Evolutionary conservation across 2,888 invertebrate species (phyloP).

Genomic region (Clivina fossor): DNA sequence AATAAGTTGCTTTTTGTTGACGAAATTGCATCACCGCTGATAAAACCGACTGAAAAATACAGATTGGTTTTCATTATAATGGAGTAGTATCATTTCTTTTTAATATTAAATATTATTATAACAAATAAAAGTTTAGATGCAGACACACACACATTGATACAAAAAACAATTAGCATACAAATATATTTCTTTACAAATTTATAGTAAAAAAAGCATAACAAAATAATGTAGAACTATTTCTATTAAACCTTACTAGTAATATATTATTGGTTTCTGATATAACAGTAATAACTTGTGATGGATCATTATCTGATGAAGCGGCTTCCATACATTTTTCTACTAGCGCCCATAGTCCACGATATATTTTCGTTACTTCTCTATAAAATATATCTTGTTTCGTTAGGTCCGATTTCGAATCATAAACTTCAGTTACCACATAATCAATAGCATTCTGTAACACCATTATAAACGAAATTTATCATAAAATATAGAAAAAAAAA

Average conservation of each 20-base stretch:
- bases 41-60: constrained; percentile 58
- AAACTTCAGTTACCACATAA: constrained; percentile 54
- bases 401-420: constrained; percentile 56
- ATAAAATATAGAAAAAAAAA: neutral
- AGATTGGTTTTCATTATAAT: constrained; percentile 32
- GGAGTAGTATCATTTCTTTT: too few species aligned
- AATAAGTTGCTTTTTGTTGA: constrained; percentile 59
- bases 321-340: constrained; percentile 62
- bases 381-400: constrained; percentile 75
- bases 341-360: constrained; percentile 66
- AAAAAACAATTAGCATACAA: too few species aligned
- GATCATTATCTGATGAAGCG: constrained; percentile 61
- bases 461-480: constrained; percentile 42
- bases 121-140: neutral
- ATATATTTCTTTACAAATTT: neutral
- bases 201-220: neutral
- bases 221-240: constrained; percentile 11
- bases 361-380: constrained; percentile 67
- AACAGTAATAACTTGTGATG: constrained; percentile 58
- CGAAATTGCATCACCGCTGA: constrained; percentile 67
- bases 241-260: constrained; percentile 53
- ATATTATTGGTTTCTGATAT: constrained; percentile 62
- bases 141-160: neutral
- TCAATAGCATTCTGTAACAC: constrained; percentile 66
- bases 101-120: neutral